Evolutionary conservation across 1,140 invertebrate species (phyloP), one percentile per base, ranked within the genome.

Genomic region (Cydia pomonella): DNA sequence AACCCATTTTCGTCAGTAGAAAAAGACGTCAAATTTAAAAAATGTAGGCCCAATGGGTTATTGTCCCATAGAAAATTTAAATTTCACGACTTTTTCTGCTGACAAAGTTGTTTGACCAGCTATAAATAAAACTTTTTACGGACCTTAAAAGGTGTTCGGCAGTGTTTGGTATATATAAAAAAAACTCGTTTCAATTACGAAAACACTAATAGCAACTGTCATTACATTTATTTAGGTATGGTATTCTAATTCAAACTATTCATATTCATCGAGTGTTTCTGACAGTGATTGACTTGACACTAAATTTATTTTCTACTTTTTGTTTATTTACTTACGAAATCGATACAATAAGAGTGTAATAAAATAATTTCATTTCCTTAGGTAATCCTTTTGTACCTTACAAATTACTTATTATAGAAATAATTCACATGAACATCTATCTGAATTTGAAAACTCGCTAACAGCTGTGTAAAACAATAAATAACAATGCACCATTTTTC

Each of bases 321-420:
- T 53, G n/a, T 53, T 53, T 53, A 53, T 53, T 53, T 53, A 53
- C 50, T 53, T 53, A 53, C 50, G 50, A 53, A 53, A 53, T 53
- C 50, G 16, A 53, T 53, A n/a, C 16, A 53, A n/a, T 16, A 53
- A 7, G 18, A 53, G 50, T 53, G 50, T 53, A 18, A 7, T 18
- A 53, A 53, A n/a, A 21, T 0, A 47, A 47, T 47, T 47, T 18
- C 16, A 47, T 47, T 47, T 47, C 3, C 44, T 47, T 18, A 53
- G 50, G 50, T 53, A 53, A 53, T 16, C 4, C 50, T 53, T 5
- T 53, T 53, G 50, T 53, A 53, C 6, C 50, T 6, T 18, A n/a
- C 6, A 53, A 53, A 16, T 47, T 53, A 53, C 5, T 53, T 18
- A 9, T 53, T 16, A 53, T 7, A 53, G n/a, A 53, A 53, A 18